phyloP scores from a whole-genome alignment of 2,113 vertebrate species.

The Nycticorax nycticorax region DNA sequence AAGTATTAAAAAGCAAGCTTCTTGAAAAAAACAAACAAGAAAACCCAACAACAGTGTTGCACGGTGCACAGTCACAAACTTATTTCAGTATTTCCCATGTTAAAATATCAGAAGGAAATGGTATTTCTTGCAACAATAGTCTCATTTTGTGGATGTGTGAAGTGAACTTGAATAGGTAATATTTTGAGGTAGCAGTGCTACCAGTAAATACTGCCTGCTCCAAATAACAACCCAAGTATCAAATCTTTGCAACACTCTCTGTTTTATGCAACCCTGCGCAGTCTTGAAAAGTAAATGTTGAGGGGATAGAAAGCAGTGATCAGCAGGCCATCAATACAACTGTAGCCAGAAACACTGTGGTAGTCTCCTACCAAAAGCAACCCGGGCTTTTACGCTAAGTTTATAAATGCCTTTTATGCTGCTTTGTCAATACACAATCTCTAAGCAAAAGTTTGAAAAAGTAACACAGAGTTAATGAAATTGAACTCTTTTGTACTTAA shows the following conservation, averaged over 20 bases:
- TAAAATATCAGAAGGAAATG: neutral
- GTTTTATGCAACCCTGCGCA: neutral
- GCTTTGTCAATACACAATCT: neutral
- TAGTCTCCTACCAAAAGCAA: neutral
- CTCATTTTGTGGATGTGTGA: neutral
- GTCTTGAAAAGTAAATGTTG: neutral
- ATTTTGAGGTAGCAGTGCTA: neutral
- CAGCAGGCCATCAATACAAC: neutral
- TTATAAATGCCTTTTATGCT: neutral
- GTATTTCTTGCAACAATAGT: neutral
- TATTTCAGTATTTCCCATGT: neutral
- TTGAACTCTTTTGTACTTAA: neutral
- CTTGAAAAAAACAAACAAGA: neutral
- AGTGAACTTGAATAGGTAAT: neutral
- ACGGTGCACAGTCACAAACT: neutral
- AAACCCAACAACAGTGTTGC: neutral
- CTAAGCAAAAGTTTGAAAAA: neutral
- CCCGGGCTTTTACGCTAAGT: neutral
- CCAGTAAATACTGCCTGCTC: neutral
- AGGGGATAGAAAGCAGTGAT: neutral
- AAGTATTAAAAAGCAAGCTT: neutral
- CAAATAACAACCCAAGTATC: neutral
- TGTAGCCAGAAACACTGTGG: neutral
- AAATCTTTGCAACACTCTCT: neutral
- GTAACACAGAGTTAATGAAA: neutral